Percentiles rank a stretch among this genome's conserved stretches.
phyloP scores from a whole-genome alignment of 2,797 vertebrate species.

The Takifugu rubripes region DNA sequence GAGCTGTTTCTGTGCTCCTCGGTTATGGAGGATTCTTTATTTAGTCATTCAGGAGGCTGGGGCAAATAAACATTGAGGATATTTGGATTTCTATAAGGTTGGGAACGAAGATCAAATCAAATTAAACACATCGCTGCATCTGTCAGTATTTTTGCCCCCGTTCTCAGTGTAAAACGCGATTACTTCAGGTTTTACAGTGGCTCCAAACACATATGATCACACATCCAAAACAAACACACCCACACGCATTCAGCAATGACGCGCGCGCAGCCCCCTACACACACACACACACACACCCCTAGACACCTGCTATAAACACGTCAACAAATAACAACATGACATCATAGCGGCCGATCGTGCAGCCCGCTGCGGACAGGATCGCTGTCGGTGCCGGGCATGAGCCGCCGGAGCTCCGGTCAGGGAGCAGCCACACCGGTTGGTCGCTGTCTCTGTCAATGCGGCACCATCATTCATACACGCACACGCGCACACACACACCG shows the following conservation, averaged over 20 bases:
- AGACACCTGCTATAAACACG: slow-evolving; percentile 19
- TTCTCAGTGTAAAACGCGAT: too few relatives aligned
- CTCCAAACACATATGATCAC: too few relatives aligned
- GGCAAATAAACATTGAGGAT: too few relatives aligned
- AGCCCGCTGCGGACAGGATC: slow-evolving; percentile 15
- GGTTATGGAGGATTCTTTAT: too few relatives aligned
- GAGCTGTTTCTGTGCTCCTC: too few relatives aligned
- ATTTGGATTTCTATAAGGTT: too few relatives aligned
- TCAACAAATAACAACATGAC: background rate
- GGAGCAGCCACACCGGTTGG: slow-evolving; percentile 46
- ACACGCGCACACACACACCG: background rate
- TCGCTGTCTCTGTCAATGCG: slow-evolving; percentile 67
- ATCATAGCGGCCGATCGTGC: background rate
- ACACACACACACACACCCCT: slow-evolving; percentile 41
- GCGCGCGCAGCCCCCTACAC: slow-evolving; percentile 36
- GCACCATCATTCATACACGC: slow-evolving; percentile 64
- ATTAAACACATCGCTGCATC: too few relatives aligned
- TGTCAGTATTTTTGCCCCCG: too few relatives aligned
- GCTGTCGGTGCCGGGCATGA: slow-evolving; percentile 17
- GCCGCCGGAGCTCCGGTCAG: slow-evolving; percentile 19
- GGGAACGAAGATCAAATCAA: too few relatives aligned
- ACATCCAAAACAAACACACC: slow-evolving; percentile 20
- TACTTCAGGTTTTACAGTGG: too few relatives aligned
- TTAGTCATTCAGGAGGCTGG: too few relatives aligned
- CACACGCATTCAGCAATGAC: slow-evolving; percentile 20